Conservation (phyloP, 2,888 invertebrate species). For the Tetragonula carbonaria region DNA sequence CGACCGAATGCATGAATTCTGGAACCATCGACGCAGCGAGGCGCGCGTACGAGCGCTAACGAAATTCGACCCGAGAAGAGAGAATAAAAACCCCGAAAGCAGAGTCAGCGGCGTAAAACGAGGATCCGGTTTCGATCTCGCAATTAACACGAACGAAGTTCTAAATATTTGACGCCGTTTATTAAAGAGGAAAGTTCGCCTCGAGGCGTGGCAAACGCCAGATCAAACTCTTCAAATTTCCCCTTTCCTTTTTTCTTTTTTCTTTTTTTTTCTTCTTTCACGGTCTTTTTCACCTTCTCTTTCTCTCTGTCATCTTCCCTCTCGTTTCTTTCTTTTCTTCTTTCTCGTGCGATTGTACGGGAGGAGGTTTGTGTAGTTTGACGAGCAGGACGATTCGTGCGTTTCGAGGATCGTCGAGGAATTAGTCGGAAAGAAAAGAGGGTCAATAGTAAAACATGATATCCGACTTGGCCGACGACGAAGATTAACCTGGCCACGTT, state of each 20-base stretch:
- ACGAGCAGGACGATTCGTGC: neutral
- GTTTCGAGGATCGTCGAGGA: neutral
- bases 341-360: neutral
- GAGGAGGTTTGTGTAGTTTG: too few relatives aligned
- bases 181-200: neutral
- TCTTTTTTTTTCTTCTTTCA: neutral
- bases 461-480: slow-evolving; percentile 22
- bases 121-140: neutral
- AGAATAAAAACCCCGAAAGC: slow-evolving; percentile 17
- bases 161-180: slow-evolving; percentile 21
- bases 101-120: neutral
- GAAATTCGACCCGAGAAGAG: slow-evolving; percentile 32
- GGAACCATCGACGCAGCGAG: neutral
- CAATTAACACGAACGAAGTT: slow-evolving; percentile 31
- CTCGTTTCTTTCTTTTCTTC: neutral
- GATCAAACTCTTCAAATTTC: neutral
- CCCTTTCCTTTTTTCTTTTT: neutral
- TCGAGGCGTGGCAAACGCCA: neutral
- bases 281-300: neutral
- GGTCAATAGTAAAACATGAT: slow-evolving; percentile 33
- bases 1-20: neutral
- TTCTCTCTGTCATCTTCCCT: neutral
- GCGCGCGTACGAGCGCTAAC: neutral
- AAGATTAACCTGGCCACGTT: slow-evolving; percentile 24
- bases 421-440: slow-evolving; percentile 16